These are phyloP conservation scores for Seira ritae DNA, from an alignment of 2,888 invertebrate species.

Conservation along the genomic window DNA sequence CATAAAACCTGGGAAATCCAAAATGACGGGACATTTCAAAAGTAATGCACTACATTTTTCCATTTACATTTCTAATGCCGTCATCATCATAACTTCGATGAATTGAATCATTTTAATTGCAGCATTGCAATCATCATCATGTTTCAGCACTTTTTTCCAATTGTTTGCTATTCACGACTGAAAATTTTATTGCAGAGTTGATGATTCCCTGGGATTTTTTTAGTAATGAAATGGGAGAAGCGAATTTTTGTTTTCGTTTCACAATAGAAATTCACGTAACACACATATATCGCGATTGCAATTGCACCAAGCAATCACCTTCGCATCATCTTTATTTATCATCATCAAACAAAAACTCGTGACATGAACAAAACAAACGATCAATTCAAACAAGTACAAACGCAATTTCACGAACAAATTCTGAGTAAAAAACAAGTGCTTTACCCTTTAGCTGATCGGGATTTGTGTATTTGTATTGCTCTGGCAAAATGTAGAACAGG, in stretches of 20 bases:
- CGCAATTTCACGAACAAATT: conserved; percentile 7
- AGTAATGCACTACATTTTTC: too few relatives aligned
- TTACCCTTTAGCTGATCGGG: not conserved
- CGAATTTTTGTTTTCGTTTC: too few relatives aligned
- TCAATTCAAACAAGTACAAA: conserved; percentile 2
- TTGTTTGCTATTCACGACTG: not conserved
- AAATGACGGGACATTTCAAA: too few relatives aligned
- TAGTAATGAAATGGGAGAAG: not conserved
- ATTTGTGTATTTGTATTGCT: not conserved
- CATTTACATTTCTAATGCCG: too few relatives aligned
- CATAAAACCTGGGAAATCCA: not conserved
- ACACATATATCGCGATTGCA: too few relatives aligned
- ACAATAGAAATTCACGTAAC: too few relatives aligned
- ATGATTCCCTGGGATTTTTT: not conserved
- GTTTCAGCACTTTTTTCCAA: not conserved
- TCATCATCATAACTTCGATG: too few relatives aligned
- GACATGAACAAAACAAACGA: conserved; percentile 24
- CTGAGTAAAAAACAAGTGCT: conserved; percentile 22
- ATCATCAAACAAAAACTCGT: conserved; percentile 40
- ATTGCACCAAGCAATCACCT: too few relatives aligned
- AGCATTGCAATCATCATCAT: too few relatives aligned
- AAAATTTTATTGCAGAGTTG: not conserved
- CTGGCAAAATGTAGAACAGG: conserved; percentile 39
- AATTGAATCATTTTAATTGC: too few relatives aligned
- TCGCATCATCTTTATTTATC: not conserved